phyloP scores from a whole-genome alignment of 2,113 vertebrate genomes.

The Psammodynastes pulverulentus region DNA sequence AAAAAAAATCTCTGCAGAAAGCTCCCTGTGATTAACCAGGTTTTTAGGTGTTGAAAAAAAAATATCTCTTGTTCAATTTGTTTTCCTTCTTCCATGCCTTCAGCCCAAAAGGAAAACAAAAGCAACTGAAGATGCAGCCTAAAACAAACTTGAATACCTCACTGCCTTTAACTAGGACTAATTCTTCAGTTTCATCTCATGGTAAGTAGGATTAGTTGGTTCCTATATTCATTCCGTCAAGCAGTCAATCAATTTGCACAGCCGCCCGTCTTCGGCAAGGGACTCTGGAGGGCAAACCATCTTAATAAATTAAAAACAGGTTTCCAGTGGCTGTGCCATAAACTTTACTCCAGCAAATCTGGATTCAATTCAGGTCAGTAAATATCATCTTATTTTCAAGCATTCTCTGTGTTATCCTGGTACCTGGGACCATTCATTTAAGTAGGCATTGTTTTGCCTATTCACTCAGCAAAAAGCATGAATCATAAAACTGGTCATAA shows the following conservation, averaged over 20 bases:
- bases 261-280: not conserved
- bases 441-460: too few species aligned
- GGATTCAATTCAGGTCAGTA: not conserved
- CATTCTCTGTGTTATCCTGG: not conserved
- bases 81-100: constrained; percentile 43
- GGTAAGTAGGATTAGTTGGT: constrained; percentile 69
- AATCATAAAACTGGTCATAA: not conserved
- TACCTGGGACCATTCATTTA: not conserved
- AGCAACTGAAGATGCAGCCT: constrained; percentile 79
- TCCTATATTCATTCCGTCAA: not conserved
- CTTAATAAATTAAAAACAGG: not conserved
- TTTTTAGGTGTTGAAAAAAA: not conserved
- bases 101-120: constrained; percentile 90
- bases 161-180: constrained; percentile 77
- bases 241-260: not conserved
- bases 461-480: too few species aligned
- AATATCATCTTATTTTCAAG: not conserved
- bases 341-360: not conserved
- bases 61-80: not conserved
- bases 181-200: constrained; percentile 78
- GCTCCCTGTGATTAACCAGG: not conserved
- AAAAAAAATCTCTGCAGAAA: not conserved
- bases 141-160: constrained; percentile 81
- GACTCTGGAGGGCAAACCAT: not conserved
- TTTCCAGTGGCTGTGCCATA: not conserved